Base-by-base conservation (phyloP, 2,113 vertebrate genomes). In the Colinus virginianus region DNA sequence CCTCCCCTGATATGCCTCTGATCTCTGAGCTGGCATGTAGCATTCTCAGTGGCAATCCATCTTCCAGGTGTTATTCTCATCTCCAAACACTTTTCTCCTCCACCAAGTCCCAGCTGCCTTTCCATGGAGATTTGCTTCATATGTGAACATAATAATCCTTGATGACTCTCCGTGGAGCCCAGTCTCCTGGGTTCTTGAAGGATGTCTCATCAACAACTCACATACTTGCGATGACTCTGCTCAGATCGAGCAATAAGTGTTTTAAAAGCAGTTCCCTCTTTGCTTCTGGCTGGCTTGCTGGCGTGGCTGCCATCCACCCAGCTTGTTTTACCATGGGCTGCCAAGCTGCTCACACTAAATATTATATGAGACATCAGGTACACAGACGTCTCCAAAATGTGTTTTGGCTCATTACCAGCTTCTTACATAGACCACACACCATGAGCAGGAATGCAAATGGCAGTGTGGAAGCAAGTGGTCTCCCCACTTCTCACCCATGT, bases 311-410 rank as follows among this genome's bases (percentile, higher is more conserved):
- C 88, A 91, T 88, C 94, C 94, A 95, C 94, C 84, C 84, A 70
- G 88, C 94, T 95, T 91, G 71, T 83, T 95, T 88, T 70, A 93
- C 38, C 88, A 51, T 8, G 77, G 56, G 67, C 90, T 88, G 94
- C 91, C 75, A 70, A 88, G 84, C 66, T 78, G 81, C 80, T 93
- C 84, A 51, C 81, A 42, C 77, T 91, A 95, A 95, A 95, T 95
- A 91, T 93, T 95, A 62, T 62, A 86, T 88, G 94, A 95, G 88
- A 49, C 88, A 95, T 88, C 88, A 91, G 91, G 94, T 91, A 91
- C 88, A 71, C 94, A 95, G 91, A 86, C 77, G 28, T 82, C 77
- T 78, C 91, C 13, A 61, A 83, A 88, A 77, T 88, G 66, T 40
- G 56, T 36, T 70, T 53, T 95, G 94, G 94, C 94, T 75, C 61